Conservation (phyloP, 1,140 invertebrate species). For the Drosophila eugracilis region DNA sequence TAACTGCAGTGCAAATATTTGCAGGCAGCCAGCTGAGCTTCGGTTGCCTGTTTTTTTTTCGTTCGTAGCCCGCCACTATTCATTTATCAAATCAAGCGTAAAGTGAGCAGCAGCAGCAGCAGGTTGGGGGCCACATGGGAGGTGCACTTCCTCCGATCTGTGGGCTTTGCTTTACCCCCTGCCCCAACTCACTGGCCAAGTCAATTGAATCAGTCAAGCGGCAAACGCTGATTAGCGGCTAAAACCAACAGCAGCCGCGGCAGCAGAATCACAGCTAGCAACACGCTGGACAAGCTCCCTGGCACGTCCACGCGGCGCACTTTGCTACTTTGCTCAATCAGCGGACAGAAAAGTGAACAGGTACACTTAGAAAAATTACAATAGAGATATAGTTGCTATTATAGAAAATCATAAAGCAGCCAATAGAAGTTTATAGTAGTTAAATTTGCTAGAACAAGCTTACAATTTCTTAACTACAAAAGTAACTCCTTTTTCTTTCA, state of each 20-base stretch:
- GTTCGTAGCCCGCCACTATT: constrained; percentile 61
- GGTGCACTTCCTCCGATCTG: constrained; percentile 4
- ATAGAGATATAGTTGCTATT: neutral
- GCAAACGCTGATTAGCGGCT: constrained; percentile 73
- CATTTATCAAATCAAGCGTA: constrained; percentile 79
- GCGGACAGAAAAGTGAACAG: constrained; percentile 8
- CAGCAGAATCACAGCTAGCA: constrained; percentile 16
- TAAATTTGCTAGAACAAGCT: too few relatives aligned
- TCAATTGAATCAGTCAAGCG: constrained; percentile 76
- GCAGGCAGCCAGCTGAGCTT: constrained; percentile 57
- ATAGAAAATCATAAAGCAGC: too few relatives aligned
- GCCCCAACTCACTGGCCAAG: constrained; percentile 14
- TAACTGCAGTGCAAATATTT: constrained; percentile 82
- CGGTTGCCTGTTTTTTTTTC: constrained; percentile 12
- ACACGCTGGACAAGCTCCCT: constrained; percentile 39
- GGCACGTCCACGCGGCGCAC: constrained; percentile 42
- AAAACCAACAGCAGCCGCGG: constrained; percentile 39
- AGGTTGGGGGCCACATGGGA: constrained; percentile 44
- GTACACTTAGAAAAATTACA: neutral
- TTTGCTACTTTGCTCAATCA: constrained; percentile 52
- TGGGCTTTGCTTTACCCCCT: neutral
- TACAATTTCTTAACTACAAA: too few relatives aligned
- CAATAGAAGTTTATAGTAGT: too few relatives aligned
- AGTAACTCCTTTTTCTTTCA: neutral
- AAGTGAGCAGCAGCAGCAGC: constrained; percentile 41